A percentile compares a stretch with the other conserved stretches of the same genome.
Evolutionary conservation across 2,797 vertebrate species (phyloP).

Genomic region (Paedocypris micromegethes): DNA sequence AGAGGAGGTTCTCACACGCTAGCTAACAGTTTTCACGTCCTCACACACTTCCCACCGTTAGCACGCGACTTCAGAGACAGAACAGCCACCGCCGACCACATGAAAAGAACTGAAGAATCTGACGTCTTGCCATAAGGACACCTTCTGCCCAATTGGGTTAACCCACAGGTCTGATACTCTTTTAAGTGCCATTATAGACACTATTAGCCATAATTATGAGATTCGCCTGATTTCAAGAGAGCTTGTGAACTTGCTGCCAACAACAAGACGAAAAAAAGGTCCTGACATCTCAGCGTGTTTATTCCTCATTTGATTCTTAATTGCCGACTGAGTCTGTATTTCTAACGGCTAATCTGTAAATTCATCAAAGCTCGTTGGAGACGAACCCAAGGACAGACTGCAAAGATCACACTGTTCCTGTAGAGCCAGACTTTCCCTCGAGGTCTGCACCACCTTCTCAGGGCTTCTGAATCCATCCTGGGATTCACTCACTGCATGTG

Average conservation of each 20-base stretch:
- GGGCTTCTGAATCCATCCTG: conserved; percentile 8
- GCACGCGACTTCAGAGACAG: not conserved
- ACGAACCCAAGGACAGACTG: conserved; percentile 48
- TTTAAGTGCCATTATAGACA: conserved; percentile 25
- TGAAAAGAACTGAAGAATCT: conserved; percentile 6
- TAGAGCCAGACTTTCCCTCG: conserved; percentile 29
- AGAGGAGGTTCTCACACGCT: not conserved
- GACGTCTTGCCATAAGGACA: conserved; percentile 2
- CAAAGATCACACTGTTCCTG: conserved; percentile 47
- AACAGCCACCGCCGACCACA: conserved; percentile 14
- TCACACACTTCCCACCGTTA: conserved; percentile 8
- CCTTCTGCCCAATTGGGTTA: not conserved
- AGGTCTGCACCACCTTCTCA: conserved; percentile 15
- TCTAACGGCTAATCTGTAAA: conserved; percentile 28
- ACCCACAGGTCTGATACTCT: not conserved
- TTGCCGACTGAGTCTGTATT: conserved; percentile 27
- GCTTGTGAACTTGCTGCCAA: not conserved
- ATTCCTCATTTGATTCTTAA: conserved; percentile 5
- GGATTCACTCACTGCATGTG: not conserved
- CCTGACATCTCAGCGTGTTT: not conserved
- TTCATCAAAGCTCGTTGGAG: conserved; percentile 7
- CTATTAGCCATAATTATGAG: conserved; percentile 45
- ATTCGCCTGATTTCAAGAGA: conserved; percentile 8
- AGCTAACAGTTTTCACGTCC: conserved; percentile 8
- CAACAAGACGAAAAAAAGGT: not conserved